Base-by-base conservation (phyloP, 1,140 invertebrate genomes). In the Drosophila punjabiensis region DNA sequence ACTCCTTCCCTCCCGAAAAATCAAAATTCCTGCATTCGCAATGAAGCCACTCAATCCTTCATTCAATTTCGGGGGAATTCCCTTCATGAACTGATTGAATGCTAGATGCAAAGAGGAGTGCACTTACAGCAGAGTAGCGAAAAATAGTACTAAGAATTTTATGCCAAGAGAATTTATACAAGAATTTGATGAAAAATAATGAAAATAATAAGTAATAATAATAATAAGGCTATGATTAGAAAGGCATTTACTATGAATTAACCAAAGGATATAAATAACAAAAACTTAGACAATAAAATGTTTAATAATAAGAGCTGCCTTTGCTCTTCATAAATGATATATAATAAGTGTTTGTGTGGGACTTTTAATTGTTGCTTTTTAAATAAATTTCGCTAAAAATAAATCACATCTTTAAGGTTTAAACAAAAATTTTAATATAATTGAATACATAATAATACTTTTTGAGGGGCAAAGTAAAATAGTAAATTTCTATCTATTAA, bases 61-160 rank as follows among this genome's bases (percentile, higher is more conserved):
- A 13, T 20, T 20, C 14, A 61, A 32, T 69, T 74, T 37, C 5
- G 39, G 68, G 64, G 68, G 43, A 11, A 32, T 70, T 73, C 41
- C 68, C 70, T 73, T 73, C 20, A 53, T 56, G 48, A 62, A 52
- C 63, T 41, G 56, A 16, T 24, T 60, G 37, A 20, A 24, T 43
- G 35, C 35, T 10, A 48, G 33, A 45, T 82, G 63, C 79, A 82
- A 56, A 41, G 33, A 39, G 10, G n/a, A 58, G 48, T 37, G 41
- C 37, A 24, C 20, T 11, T n/a, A 66, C 59, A 66, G 37, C 2
- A 7, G 20, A 3, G 64, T 20, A 45, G 6, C 18, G 13, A 13
- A 18, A 33, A 45, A 8, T 64, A 66, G 18, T 3, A 28, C 7
- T 13, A 11, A 5, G 0, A 14, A 6, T 16, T 16, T 16, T 0